Evolutionary conservation across 2,113 vertebrate genomes (phyloP), one percentile per base, ranked within the genome.

Genomic region (Corythornis vintsioides): DNA sequence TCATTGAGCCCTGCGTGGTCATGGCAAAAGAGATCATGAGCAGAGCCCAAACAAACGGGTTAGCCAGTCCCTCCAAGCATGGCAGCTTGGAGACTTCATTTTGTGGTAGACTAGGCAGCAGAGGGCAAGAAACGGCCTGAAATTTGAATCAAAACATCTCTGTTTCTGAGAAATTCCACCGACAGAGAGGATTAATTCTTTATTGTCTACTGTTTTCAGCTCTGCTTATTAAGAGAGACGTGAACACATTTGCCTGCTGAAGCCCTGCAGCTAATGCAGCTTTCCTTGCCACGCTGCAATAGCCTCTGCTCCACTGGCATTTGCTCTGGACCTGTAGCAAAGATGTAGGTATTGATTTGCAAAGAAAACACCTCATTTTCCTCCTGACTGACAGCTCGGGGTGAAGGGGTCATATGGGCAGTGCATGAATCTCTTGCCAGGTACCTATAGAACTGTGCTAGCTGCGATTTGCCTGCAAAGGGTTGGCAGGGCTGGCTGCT

Each of bases 211-310:
- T 43, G 0, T 67, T 92, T 67, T 10, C 61, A 83, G 75, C 67
- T 1, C 18, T 35, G 52, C 52, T 89, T 4, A 15, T 25, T 3
- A 4, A 15, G 75, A 59, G n/a, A 15, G 10, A 24, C 0, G 2
- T 12, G 77, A 63, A 3, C 91, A 25, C 13, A 2, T 2, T 81
- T 76, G 88, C 66, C 74, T 33, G 86, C 59, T 0, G 50, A 9
- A 31, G 71, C 77, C 93, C 86, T 25, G 66, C 92, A 85, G 88
- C 50, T 6, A 69, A 77, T 3, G 1, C 81, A 83, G 74, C 19
- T 74, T 87, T 85, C 75, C 64, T 52, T 85, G 84, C 94, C 78
- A 4, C 2, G 71, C 94, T 67, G 87, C 71, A 11, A 89, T 91
- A 91, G 67, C 89, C 78, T 87, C 82, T 85, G 81, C 77, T 83